Conservation (phyloP, 1,140 invertebrate genomes). For the Drosophila neocordata region DNA sequence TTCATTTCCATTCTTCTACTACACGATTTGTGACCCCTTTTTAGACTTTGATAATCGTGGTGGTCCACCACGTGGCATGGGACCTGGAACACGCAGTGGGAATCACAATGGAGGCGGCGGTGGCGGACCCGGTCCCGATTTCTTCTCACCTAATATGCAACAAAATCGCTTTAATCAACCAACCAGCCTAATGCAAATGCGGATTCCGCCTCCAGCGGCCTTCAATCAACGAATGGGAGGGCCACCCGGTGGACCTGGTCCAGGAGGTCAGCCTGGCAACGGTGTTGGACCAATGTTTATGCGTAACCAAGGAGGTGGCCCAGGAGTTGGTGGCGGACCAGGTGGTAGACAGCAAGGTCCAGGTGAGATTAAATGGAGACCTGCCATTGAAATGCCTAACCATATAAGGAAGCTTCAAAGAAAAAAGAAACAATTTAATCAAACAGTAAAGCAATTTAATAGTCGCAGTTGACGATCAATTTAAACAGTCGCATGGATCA, state of each 20-base stretch:
- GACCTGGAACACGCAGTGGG: conserved; percentile 37
- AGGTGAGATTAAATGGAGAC: conserved; percentile 41
- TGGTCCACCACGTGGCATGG: conserved; percentile 65
- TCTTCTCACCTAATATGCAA: conserved; percentile 72
- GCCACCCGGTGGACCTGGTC: conserved; percentile 37
- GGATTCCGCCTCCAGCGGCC: conserved; percentile 72
- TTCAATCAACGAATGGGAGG: conserved; percentile 77
- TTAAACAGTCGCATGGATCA: no score
- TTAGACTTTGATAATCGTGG: conserved; percentile 65
- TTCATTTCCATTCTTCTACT: not conserved
- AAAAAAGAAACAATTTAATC: not conserved
- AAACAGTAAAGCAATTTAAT: not conserved
- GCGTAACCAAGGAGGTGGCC: conserved; percentile 35
- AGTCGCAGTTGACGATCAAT: not conserved
- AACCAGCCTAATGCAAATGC: conserved; percentile 80
- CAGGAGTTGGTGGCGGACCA: conserved; percentile 45
- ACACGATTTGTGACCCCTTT: not conserved
- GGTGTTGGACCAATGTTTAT: conserved; percentile 67
- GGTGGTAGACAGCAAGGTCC: conserved; percentile 65
- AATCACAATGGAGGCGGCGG: conserved; percentile 55
- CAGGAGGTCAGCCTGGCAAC: conserved; percentile 47
- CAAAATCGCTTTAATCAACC: conserved; percentile 79
- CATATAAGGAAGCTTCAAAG: not conserved
- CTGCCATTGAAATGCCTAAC: not conserved
- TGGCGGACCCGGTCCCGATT: conserved; percentile 58